A percentile compares a stretch with the other conserved stretches of the same genome.
Evolutionary conservation across 2,888 invertebrate genomes (phyloP).

Genomic region (Cerastis leucographa): DNA sequence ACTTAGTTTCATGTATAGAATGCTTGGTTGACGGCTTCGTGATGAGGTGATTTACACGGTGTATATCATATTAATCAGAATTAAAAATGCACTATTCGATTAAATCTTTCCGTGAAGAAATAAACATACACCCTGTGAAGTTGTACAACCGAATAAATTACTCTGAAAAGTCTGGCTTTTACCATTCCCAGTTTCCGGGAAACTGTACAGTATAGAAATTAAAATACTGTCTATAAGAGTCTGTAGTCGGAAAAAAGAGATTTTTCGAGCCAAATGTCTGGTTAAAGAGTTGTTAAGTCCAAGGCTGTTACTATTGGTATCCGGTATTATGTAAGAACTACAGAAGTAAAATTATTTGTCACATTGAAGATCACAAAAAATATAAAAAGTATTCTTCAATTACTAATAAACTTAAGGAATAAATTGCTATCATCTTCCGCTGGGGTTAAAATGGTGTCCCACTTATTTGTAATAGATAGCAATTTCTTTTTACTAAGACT

Average conservation of each 20-base stretch:
- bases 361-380: too few species aligned
- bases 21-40: too few species aligned
- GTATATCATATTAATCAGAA: too few species aligned
- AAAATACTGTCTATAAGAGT: conserved; percentile 26
- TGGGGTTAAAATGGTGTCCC: conserved; percentile 32
- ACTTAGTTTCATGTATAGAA: too few species aligned
- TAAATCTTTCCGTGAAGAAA: not conserved
- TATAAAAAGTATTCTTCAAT: too few species aligned
- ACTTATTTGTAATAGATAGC: conserved; percentile 19
- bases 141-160: not conserved
- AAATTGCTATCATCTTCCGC: conserved; percentile 24
- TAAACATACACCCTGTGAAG: not conserved
- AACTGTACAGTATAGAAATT: not conserved
- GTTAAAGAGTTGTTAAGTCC: conserved; percentile 5
- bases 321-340: conserved; percentile 15
- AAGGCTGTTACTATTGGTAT: conserved; percentile 19
- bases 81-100: not conserved
- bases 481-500: conserved; percentile 5
- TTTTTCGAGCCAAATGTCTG: conserved; percentile 18
- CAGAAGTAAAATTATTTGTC: conserved; percentile 43
- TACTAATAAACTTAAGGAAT: conserved; percentile 47
- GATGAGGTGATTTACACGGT: too few species aligned
- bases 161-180: conserved; percentile 2
- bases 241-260: not conserved
- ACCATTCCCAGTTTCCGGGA: not conserved